Evolutionary conservation across 2,888 invertebrate species (phyloP).

Genomic region (Rugalucina vietnamica): DNA sequence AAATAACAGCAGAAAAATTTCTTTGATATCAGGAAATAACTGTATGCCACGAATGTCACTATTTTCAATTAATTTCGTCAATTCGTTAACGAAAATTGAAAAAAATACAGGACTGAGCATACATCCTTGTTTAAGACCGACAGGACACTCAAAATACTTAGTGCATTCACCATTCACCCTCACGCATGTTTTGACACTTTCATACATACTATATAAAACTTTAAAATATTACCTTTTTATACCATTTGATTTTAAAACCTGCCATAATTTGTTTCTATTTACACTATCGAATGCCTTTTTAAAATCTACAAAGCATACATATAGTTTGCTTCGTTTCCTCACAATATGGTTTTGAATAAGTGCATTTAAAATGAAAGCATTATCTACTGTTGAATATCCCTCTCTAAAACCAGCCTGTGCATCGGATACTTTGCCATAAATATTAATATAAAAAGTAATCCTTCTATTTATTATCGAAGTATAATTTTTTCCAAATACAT

Average conservation of each 20-base stretch:
- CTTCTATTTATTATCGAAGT: background rate
- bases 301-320: background rate
- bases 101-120: background rate
- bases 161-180: background rate
- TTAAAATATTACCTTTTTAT: background rate
- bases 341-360: background rate
- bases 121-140: background rate
- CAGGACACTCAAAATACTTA: background rate
- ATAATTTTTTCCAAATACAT: conserved; percentile 2
- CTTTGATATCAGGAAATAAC: background rate
- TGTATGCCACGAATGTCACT: background rate
- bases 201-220: background rate
- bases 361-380: background rate
- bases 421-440: background rate
- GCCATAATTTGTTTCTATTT: background rate
- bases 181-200: background rate
- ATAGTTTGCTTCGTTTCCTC: background rate
- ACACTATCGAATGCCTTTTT: background rate
- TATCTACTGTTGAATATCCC: background rate
- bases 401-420: background rate
- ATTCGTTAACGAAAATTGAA: background rate
- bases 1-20: background rate
- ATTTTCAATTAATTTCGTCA: background rate
- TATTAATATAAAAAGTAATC: background rate
- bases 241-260: background rate